phyloP scores from a whole-genome alignment of 2,113 vertebrate species.

The Bos indicus region DNA sequence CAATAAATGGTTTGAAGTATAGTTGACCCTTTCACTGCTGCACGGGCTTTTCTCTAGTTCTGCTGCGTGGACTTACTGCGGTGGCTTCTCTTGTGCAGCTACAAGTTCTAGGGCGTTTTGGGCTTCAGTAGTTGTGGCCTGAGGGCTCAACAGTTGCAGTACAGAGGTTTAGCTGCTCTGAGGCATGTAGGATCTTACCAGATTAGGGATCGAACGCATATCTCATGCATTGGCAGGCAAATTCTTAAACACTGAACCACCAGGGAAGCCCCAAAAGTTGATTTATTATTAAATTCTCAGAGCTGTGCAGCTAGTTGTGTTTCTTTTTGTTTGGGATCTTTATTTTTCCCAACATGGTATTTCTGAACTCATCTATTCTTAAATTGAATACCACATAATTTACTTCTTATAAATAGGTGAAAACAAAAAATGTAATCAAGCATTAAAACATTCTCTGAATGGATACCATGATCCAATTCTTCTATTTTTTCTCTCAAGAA shows the following conservation, averaged over 20 bases:
- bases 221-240: neutral
- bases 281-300: conserved; percentile 74
- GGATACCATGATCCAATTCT: conserved; percentile 71
- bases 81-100: neutral
- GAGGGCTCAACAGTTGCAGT: neutral
- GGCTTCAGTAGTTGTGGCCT: neutral
- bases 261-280: conserved; percentile 46
- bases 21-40: neutral
- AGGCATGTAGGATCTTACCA: neutral
- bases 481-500: conserved; percentile 56
- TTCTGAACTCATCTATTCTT: conserved; percentile 59
- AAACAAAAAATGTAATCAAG: conserved; percentile 75
- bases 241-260: neutral
- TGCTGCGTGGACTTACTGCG: neutral
- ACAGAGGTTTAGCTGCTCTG: neutral
- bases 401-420: conserved; percentile 67
- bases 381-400: conserved; percentile 58
- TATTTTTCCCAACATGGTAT: conserved; percentile 33
- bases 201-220: neutral
- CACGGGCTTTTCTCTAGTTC: neutral
- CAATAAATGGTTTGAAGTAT: neutral
- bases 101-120: neutral
- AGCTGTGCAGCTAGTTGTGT: conserved; percentile 51
- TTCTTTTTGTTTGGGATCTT: conserved; percentile 48
- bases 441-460: conserved; percentile 76